Conservation (phyloP, 2,888 invertebrate genomes). For the Neuroscelio doddi region DNA sequence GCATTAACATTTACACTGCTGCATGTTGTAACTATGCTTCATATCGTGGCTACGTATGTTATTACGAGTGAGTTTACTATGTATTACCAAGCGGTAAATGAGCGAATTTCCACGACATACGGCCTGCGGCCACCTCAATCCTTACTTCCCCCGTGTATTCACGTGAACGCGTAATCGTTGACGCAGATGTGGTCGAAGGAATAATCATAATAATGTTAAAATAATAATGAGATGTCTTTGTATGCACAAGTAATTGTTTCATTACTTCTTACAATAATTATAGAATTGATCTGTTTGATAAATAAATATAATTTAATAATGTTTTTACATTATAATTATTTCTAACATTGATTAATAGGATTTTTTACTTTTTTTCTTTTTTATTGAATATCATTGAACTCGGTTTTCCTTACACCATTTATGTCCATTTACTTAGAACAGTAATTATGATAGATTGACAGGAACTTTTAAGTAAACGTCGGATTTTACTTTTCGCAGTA, state of each 20-base stretch:
- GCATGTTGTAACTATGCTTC: constrained; percentile 15
- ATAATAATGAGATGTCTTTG: constrained; percentile 15
- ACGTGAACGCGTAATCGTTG: constrained; percentile 10
- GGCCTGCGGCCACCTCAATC: constrained; percentile 17
- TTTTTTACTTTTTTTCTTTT: no score
- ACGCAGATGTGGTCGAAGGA: constrained; percentile 6
- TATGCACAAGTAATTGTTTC: constrained; percentile 3
- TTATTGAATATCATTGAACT: no score
- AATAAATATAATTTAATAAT: no score
- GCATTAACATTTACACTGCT: constrained; percentile 23
- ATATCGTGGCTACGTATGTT: constrained; percentile 22
- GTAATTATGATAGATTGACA: constrained; percentile 29
- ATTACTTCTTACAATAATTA: no score
- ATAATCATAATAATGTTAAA: constrained; percentile 9
- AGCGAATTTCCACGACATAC: constrained; percentile 31
- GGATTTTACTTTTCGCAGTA: constrained; percentile 14
- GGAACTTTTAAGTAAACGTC: constrained; percentile 12
- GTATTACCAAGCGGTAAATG: constrained; percentile 13
- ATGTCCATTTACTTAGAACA: constrained; percentile 3
- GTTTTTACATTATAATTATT: no score
- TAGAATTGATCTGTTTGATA: no score
- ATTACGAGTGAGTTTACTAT: constrained; percentile 19
- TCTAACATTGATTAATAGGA: no score
- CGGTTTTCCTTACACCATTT: no score
- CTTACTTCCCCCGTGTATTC: constrained; percentile 11